Conservation (phyloP, 2,888 invertebrate species). For the Dynastes tityus region DNA sequence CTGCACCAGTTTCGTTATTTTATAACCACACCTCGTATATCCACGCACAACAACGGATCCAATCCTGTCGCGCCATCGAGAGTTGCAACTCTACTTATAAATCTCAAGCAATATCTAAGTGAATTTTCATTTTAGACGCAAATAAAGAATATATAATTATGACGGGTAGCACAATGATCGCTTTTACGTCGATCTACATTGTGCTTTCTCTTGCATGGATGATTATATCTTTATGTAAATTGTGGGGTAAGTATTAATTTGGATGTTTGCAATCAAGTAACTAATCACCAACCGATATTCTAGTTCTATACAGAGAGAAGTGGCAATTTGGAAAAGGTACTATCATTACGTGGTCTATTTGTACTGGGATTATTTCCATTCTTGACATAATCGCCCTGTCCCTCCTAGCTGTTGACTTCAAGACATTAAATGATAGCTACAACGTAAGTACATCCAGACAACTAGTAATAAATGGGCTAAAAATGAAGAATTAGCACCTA, state of each 20-base stretch:
- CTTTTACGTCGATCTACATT: slow-evolving; percentile 59
- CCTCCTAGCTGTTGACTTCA: slow-evolving; percentile 35
- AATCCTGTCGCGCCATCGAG: too few species aligned
- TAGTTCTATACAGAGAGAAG: slow-evolving; percentile 30
- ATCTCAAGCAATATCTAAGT: too few species aligned
- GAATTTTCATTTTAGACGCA: too few species aligned
- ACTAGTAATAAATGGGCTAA: too few species aligned
- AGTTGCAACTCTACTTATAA: too few species aligned
- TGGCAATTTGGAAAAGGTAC: slow-evolving; percentile 26
- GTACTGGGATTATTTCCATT: slow-evolving; percentile 27
- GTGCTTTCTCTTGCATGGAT: slow-evolving; percentile 57
- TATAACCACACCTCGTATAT: too few species aligned
- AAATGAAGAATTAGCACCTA: too few species aligned
- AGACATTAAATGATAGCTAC: background rate
- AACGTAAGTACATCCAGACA: background rate
- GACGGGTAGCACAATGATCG: slow-evolving; percentile 55
- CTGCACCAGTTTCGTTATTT: too few species aligned
- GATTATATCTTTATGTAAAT: slow-evolving; percentile 55
- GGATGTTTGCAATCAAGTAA: slow-evolving; percentile 15
- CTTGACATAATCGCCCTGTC: slow-evolving; percentile 36
- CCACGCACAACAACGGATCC: too few species aligned
- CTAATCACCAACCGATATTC: slow-evolving; percentile 44
- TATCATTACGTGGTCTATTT: slow-evolving; percentile 26
- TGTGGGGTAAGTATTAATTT: slow-evolving; percentile 54
- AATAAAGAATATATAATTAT: slow-evolving; percentile 43